Conservation (phyloP, 2,113 vertebrate species). For the Lophius piscatorius region DNA sequence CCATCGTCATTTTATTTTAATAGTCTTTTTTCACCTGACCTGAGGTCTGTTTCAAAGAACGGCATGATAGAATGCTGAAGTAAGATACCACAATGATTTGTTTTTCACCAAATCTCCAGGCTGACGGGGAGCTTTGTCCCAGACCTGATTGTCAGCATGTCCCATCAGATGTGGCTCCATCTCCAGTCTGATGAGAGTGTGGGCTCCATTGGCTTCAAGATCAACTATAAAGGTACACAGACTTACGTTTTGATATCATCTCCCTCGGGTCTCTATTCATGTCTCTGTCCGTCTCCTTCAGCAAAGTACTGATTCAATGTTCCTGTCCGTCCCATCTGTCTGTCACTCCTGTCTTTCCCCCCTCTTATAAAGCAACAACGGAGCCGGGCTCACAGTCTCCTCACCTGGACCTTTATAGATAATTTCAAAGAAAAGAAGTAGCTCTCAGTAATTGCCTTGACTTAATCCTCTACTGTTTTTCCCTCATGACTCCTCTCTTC, state of each 20-base stretch:
- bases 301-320: constrained; percentile 21
- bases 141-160: constrained; percentile 97
- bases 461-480: constrained; percentile 15
- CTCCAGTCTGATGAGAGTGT: constrained; percentile 98
- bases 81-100: constrained; percentile 9
- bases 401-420: constrained; percentile 55
- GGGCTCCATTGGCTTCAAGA: constrained; percentile 97
- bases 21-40: no score
- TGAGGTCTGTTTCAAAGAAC: no score
- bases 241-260: constrained; percentile 29
- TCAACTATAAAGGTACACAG: constrained; percentile 95
- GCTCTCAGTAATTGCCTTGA: constrained; percentile 22
- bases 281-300: constrained; percentile 21
- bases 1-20: no score
- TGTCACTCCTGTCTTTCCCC: neutral
- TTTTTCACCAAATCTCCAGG: constrained; percentile 70
- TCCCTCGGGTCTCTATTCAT: constrained; percentile 26
- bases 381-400: constrained; percentile 14
- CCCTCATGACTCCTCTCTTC: neutral
- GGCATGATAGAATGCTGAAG: neutral
- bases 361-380: constrained; percentile 17
- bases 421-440: constrained; percentile 20
- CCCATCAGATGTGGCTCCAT: constrained; percentile 97
- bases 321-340: constrained; percentile 7
- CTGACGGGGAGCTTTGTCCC: constrained; percentile 97